Evolutionary conservation across 2,888 invertebrate species (phyloP).

Genomic region (Heliconius erato): DNA sequence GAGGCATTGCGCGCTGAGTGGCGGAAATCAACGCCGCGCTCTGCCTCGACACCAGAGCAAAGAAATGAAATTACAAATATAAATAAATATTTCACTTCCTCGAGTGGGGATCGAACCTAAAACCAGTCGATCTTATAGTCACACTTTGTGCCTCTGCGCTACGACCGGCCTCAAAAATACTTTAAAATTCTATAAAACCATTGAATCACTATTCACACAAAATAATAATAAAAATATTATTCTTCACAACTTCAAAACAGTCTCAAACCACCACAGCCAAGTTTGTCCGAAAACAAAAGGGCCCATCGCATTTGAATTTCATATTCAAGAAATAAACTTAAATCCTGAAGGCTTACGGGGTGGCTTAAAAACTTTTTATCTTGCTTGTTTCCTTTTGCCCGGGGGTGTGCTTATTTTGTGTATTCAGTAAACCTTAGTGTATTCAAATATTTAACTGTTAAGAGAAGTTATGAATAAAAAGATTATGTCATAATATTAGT

Average conservation of each 20-base stretch:
- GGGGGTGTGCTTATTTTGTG: conserved; percentile 1
- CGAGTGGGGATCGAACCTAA: no score
- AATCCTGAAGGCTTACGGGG: conserved; percentile 11
- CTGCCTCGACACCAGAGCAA: no score
- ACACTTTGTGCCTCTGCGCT: no score
- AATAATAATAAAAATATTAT: conserved; percentile 10
- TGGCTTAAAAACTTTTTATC: conserved; percentile 20
- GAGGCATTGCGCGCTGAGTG: no score
- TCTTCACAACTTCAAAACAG: neutral
- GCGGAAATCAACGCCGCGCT: no score
- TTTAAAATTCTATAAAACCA: neutral
- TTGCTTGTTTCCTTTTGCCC: conserved; percentile 5
- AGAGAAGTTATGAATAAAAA: neutral
- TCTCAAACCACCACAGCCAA: neutral
- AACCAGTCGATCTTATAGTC: no score
- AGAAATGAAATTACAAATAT: no score
- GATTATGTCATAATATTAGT: neutral
- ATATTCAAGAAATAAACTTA: conserved; percentile 23
- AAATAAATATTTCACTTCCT: no score
- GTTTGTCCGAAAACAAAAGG: conserved; percentile 12
- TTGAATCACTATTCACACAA: neutral
- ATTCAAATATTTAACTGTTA: neutral
- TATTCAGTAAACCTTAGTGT: neutral
- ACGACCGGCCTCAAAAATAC: no score
- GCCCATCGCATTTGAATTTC: conserved; percentile 22